Base-by-base conservation (phyloP, 92 coral and sea anemone genomes). In the Scolanthus callimorphus region DNA sequence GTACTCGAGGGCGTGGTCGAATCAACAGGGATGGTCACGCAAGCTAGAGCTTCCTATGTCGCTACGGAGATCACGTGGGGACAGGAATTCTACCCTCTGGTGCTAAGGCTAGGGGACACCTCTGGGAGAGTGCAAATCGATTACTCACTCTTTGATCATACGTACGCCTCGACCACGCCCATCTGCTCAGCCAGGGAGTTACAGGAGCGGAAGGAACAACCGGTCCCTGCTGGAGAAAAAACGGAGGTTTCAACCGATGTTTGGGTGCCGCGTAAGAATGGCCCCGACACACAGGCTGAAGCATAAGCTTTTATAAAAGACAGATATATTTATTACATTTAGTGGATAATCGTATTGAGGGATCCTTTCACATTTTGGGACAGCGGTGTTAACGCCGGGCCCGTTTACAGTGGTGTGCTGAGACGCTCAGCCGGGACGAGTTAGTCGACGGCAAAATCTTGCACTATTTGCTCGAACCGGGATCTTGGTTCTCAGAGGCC, bases 41-140 rank as follows among this genome's bases (percentile, higher is more conserved):
- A 92, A 46, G 98, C 96, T 0, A 83, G 73, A 57, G 74, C 95
- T 21, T 92, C 98, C 0, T 92, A 79, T 37, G 74, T 92, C 2
- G 82, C 96, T 3, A 67, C 77, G 37, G 98, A 92, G 57, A 78
- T 92, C 11, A 70, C 50, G 1, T 92, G 98, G 98, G 98, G 96
- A 2, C 79, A 83, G 34, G 82, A 73, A 25, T 82, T 86, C 49
- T 62, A 49, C 44, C 74, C 90, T 2, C 31, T 87, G 44, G 17
- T 74, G 8, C 27, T 87, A 20, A 8, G 60, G 29, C 53, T 57
- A 9, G 58, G 45, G 3, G 64, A 28, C n/a, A 51, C 45, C 26
- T 61, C 49, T 41, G 39, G 44, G 11, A 66, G 77, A 34, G 26
- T 68, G 20, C 69, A 73, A 12, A 54, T 71, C 0, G 95, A 87